Conservation (phyloP, 2,797 vertebrate genomes). For the Chaunax sp. region DNA sequence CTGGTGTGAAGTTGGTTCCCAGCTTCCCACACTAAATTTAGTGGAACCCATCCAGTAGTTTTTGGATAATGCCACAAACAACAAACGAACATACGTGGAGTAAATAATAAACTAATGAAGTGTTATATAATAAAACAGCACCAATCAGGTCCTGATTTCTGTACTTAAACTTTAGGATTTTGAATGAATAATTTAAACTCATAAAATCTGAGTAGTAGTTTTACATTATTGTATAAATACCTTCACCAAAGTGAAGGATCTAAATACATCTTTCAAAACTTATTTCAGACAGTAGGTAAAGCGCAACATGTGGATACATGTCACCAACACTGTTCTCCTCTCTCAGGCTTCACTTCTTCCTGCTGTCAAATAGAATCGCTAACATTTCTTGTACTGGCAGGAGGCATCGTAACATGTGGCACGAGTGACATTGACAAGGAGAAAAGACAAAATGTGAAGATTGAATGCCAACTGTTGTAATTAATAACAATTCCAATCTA, state of each 20-base stretch:
- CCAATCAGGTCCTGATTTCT: slow-evolving; percentile 3
- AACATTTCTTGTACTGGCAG: not conserved
- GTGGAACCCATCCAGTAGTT: too few species aligned
- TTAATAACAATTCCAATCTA: slow-evolving; percentile 26
- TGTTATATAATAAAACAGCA: too few species aligned
- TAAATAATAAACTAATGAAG: too few species aligned
- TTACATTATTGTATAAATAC: not conserved
- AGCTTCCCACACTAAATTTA: too few species aligned
- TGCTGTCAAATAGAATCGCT: slow-evolving; percentile 19
- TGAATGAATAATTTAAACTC: not conserved
- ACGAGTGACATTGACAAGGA: slow-evolving; percentile 19
- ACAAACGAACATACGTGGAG: too few species aligned
- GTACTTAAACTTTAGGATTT: not conserved
- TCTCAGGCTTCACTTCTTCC: slow-evolving; percentile 1
- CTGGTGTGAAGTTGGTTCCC: too few species aligned
- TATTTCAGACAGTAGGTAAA: not conserved
- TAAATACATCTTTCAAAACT: too few species aligned
- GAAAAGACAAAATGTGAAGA: slow-evolving; percentile 15
- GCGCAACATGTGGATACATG: not conserved
- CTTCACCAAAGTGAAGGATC: not conserved
- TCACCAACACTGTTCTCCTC: slow-evolving; percentile 9
- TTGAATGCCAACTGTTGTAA: slow-evolving; percentile 18
- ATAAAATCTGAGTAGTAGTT: not conserved
- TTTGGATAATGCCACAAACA: too few species aligned
- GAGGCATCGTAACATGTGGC: slow-evolving; percentile 23